Evolutionary conservation across 2,797 vertebrate genomes (phyloP).

Genomic region (Rhynchotus rufescens): DNA sequence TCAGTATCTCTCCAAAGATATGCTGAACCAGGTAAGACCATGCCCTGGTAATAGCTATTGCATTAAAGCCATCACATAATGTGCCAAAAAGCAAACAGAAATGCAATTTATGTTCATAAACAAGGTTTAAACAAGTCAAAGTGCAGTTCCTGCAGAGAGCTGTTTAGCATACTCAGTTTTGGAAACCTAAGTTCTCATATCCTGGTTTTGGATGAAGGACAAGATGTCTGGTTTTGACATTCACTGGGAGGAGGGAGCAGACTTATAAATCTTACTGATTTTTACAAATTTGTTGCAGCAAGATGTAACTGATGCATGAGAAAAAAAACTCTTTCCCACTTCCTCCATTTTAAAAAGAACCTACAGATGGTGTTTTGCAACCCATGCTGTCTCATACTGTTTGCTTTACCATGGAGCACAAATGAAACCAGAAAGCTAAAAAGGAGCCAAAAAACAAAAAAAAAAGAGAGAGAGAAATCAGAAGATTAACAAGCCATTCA

Average conservation of each 20-base stretch:
- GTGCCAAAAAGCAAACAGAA: not conserved
- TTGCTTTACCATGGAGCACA: not conserved
- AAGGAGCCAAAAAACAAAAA: not conserved
- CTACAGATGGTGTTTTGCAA: slow-evolving; percentile 46
- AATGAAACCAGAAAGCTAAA: not conserved
- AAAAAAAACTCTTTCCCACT: slow-evolving; percentile 23
- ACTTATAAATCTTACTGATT: not conserved
- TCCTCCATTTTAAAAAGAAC: slow-evolving; percentile 47
- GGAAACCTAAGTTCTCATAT: not conserved
- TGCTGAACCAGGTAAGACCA: not conserved
- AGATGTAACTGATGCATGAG: not conserved
- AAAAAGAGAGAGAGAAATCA: not conserved
- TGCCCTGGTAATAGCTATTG: not conserved
- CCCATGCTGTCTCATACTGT: slow-evolving; percentile 28
- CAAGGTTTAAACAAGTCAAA: not conserved
- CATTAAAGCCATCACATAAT: not conserved
- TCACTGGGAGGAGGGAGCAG: not conserved
- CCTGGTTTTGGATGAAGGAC: not conserved
- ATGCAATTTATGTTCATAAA: not conserved
- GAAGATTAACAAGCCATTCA: not conserved
- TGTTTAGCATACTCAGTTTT: not conserved
- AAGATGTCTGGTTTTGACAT: not conserved
- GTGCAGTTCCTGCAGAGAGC: not conserved
- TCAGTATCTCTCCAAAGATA: not conserved
- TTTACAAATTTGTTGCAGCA: not conserved